Base-by-base conservation (phyloP, 2,888 invertebrate species). In the Sphinx pinastri region DNA sequence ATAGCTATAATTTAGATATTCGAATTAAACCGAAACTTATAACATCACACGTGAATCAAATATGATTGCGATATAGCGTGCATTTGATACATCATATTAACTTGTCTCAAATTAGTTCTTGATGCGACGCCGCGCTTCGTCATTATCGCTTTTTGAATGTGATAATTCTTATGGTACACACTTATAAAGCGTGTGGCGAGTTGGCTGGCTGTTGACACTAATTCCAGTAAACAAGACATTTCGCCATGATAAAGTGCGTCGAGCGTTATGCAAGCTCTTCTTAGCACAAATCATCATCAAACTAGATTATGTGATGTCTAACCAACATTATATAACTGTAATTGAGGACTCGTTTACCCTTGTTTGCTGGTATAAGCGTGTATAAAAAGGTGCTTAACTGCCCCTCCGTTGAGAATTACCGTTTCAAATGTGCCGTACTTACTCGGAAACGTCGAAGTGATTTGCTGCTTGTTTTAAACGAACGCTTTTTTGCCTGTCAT, bases 221-320 rank as follows among this genome's bases (percentile, higher is more conserved):
- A 74, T 76, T 78, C 75, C 71, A 73, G 76, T 72, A 74, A 74
- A 79, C 76, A 79, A 76, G 74, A 73, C 68, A 69, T 76, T 76
- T 74, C 77, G 73, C 76, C 67, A 73, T 57, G 73, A 74, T 68
- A 71, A 71, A 67, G 70, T 67, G 51, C 51, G 16, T 57, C 38
- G 57, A 55, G 14, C 51, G 54, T 67, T 66, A 70, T 16, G 16
- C 57, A 66, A 70, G 51, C 58, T 67, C 25, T 57, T 55, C 47
- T 58, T 59, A 60, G 19, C 69, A 54, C 54, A 54, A 54, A n/a
- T 19, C 60, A 63, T 38, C 51, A 38, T 45, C 60, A 63, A 69
- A 69, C 19, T 63, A 69, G 63, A 69, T 69, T 63, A 63, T 54
- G n/a, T 60, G 60, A 47, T 69, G 60, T 52, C 54, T 63, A 45